Percentiles rank a stretch among this genome's conserved stretches.
Evolutionary conservation across 2,113 vertebrate genomes (phyloP).

Genomic region (Grammomys dolichurus): DNA sequence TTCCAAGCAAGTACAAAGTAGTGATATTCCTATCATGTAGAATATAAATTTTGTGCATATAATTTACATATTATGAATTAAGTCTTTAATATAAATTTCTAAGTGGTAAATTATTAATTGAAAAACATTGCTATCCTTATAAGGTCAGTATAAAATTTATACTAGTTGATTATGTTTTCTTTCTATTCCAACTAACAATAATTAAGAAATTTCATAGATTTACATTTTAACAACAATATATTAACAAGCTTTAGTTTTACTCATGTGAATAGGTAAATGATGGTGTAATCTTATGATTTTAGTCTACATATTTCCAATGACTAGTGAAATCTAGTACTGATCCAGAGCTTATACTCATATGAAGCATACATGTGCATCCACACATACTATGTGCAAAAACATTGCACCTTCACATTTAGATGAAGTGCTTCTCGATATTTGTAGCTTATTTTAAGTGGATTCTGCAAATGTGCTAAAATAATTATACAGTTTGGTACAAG

Average conservation of each 20-base stretch:
- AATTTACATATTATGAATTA: not conserved
- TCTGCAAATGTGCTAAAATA: not conserved
- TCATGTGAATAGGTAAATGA: not conserved
- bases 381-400: no score
- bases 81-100: not conserved
- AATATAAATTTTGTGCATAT: not conserved
- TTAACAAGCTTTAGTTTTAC: not conserved
- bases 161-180: not conserved
- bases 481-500: not conserved
- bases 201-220: not conserved
- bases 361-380: not conserved
- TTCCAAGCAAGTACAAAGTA: not conserved
- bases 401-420: not conserved
- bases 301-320: not conserved
- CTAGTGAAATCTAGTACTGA: not conserved
- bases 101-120: not conserved
- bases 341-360: not conserved
- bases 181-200: not conserved
- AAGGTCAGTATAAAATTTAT: not conserved
- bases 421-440: not conserved
- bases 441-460: not conserved
- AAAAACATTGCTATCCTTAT: not conserved
- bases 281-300: not conserved
- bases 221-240: not conserved
- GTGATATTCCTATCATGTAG: not conserved